Base-by-base conservation (phyloP, 2,888 invertebrate genomes). In the Drosophila emarginata region DNA sequence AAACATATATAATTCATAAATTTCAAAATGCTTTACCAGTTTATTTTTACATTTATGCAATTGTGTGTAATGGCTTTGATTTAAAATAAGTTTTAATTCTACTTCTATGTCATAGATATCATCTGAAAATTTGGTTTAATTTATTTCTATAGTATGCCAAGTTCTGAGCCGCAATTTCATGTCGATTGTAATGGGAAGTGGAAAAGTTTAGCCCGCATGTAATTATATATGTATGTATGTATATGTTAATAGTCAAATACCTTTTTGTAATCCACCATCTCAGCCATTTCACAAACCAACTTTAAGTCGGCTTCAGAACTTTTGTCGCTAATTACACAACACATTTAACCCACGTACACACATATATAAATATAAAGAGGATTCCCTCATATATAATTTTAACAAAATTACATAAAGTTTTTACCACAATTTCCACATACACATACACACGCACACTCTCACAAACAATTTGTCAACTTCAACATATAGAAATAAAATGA, bases 291-390 rank as follows among this genome's bases (percentile, higher is more conserved):
- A 64, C 51, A 23, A 15, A n/a, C 36, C 15, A 50, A 50, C 51
- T 60, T 28, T n/a, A 36, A 15, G 45, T 18, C 40, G 60, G 60
- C 63, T 59, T 54, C 69, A 26, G 66, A 80, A 79, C 64, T 74
- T 81, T 75, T 64, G 18, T 58, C 61, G 67, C 73, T 85, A 80
- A 80, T 82, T 80, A 64, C 73, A 59, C 67, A 77, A 66, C 68
- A 60, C 66, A 63, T 81, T 78, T 61, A 51, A 64, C 45, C 28
- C 23, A 60, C 18, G 50, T 61, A 51, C 23, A 11, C 57, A 45
- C 18, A 14, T 21, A 37, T 14, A 18, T 14, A 37, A 4, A 39
- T 21, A 21, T n/a, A 6, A 2, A 12, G 56, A 4, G 39, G 5
- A 23, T 53, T 61, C 15, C n/a, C 58, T 26, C 37, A 40, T 32